Conservation (phyloP, 2,888 invertebrate species). For the Melanostoma scalare region DNA sequence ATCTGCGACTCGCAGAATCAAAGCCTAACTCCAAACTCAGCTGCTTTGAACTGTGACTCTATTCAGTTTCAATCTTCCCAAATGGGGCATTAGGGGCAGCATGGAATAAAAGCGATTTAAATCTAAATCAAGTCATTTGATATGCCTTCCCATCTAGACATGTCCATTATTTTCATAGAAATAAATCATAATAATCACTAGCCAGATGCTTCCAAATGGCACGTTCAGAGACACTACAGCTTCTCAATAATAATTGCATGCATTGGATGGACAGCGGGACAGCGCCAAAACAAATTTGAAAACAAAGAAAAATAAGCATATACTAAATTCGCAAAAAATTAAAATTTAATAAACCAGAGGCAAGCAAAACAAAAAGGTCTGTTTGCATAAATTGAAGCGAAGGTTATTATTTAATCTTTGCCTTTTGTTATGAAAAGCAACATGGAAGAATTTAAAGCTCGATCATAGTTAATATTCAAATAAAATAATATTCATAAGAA, state of each 20-base stretch:
- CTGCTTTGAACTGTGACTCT: constrained; percentile 16
- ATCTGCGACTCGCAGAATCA: background rate
- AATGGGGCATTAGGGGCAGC: background rate
- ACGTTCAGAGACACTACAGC: background rate
- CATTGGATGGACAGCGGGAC: background rate
- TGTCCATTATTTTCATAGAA: background rate
- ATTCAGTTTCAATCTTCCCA: constrained; percentile 42
- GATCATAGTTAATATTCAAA: too few species aligned
- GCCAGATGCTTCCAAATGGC: constrained; percentile 18
- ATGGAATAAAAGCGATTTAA: constrained; percentile 11
- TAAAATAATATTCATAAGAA: too few species aligned
- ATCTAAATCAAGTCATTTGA: constrained; percentile 40
- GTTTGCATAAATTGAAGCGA: too few species aligned
- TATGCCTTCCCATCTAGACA: constrained; percentile 17
- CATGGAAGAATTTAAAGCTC: too few species aligned
- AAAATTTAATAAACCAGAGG: too few species aligned
- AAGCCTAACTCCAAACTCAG: background rate
- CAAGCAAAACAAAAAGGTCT: too few species aligned
- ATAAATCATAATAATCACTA: constrained; percentile 25
- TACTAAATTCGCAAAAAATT: too few species aligned
- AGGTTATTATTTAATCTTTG: too few species aligned
- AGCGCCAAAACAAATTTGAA: too few species aligned
- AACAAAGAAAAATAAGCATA: too few species aligned
- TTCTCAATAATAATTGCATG: constrained; percentile 7
- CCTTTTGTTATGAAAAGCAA: too few species aligned